Base-by-base conservation (phyloP, 2,888 invertebrate genomes). In the Lycaena phlaeas region DNA sequence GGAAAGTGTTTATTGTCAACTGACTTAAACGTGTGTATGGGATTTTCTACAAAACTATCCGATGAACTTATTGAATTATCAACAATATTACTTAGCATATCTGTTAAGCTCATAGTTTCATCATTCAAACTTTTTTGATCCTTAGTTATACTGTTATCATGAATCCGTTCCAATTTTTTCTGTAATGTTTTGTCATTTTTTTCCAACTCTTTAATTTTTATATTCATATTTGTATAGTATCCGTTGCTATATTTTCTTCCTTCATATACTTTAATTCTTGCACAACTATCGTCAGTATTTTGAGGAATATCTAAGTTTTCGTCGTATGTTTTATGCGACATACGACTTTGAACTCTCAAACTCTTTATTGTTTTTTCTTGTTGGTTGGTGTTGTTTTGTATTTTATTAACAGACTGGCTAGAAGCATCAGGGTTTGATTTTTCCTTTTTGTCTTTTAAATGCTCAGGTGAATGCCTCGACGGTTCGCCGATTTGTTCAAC, bases 201-300 rank as follows among this genome's bases (percentile, higher is more conserved):
- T 48, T 82, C 82, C 69, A 81, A 62, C 47, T 68, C 53, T 14
- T 44, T 42, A 40, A 82, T 76, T 61, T 70, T 78, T 29, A 47
- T 30, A 52, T 77, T 63, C 11, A 66, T 71, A 27, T 46, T 50
- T 25, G 46, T 42, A 51, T 84, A 82, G 57, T 75, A 68, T 10
- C 44, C 48, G 42, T 63, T 45, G 22, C 40, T 51, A 50, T 55
- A 68, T 50, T 74, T 74, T 57, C 81, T 64, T 12, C 66, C 66
- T 18, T 11, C 31, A 47, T 64, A 79, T 27, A 50, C 49, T 28
- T 39, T 52, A 12, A 58, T 52, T 57, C 81, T 68, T 25, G 74
- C 62, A 55, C 74, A 70, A 15, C 42, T 41, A 27, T 36, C 22
- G 17, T 4, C 31, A 22, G 9, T n/a, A 12, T 39, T 10, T 10